Conservation (phyloP, 2,797 vertebrate genomes). For the Avahi laniger region DNA sequence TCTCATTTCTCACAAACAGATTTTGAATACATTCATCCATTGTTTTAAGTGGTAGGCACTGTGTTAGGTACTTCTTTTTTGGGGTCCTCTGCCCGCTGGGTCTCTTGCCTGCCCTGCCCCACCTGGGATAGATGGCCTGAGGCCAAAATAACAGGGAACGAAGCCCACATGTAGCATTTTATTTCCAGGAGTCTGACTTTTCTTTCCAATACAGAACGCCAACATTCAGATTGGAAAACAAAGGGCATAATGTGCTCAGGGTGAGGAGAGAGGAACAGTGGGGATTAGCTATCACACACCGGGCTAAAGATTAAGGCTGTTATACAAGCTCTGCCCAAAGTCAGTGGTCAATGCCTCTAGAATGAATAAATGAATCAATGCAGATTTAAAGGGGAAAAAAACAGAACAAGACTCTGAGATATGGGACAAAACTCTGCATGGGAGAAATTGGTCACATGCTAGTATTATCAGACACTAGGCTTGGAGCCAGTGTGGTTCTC, state of each 20-base stretch:
- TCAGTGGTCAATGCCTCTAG: not conserved
- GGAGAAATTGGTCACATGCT: not conserved
- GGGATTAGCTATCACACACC: not conserved
- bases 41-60: not conserved
- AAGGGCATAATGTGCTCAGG: not conserved
- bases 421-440: not conserved
- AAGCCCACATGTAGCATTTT: not conserved
- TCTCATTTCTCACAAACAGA: not conserved
- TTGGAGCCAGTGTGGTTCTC: not conserved
- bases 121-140: not conserved
- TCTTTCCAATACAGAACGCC: not conserved
- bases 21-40: not conserved
- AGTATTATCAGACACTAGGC: not conserved
- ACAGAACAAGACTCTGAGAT: not conserved
- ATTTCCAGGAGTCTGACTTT: not conserved
- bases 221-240: conserved; percentile 41
- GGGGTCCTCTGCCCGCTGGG: not conserved
- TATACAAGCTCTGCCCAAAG: not conserved
- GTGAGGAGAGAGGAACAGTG: not conserved
- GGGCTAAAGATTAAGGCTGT: conserved; percentile 1
- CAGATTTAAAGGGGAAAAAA: not conserved
- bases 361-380: not conserved
- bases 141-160: not conserved
- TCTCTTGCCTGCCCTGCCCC: not conserved
- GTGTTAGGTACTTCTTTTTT: not conserved